Evolutionary conservation across 2,888 invertebrate species (phyloP), one percentile per base, ranked within the genome.

Genomic region (Tromatobia lineatoria): DNA sequence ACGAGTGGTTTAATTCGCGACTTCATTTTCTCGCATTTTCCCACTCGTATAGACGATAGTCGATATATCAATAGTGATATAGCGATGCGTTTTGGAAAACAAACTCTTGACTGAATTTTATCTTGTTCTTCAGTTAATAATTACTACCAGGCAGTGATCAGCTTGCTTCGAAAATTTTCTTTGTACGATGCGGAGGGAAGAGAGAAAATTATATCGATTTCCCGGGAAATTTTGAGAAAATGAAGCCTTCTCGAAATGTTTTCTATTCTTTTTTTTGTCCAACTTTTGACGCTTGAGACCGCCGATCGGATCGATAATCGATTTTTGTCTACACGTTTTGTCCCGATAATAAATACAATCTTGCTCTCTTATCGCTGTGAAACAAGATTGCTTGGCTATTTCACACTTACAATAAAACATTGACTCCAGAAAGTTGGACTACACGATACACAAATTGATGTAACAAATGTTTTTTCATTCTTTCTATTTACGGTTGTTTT

Each of bases 271-370:
- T 52, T 52, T 29, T 45, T 6, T 74, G 18, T 74, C 15, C 66
- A 45, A 54, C 52, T 54, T 67, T 25, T 23, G 25, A 25, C 23
- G 54, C 23, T 75, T 38, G 70, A 64, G 29, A 79, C 64, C 64
- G 74, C 74, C 79, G 79, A 75, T 83, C 79, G 82, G 77, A 82
- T 80, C 83, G 84, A 64, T 76, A 69, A 74, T 77, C 69, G 57
- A 59, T 71, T 45, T 67, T 64, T 52, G 29, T 64, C 45, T 59
- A 23, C 59, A n/a, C 64, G 23, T 50, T 3, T 67, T 77, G 67
- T 76, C 47, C 59, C 61, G n/a, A 57, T 57, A 57, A 50, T 76
- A 34, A 34, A 61, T 61, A n/a, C 34, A 34, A n/a, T 18, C 25
- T 57, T 25, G 25, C 57, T 57, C 57, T 57, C 15, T 7, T 57